Percentiles rank a stretch among this genome's conserved stretches.
These are phyloP conservation scores for Panulirus ornatus DNA, from an alignment of 1,140 invertebrate species.

Conservation along the genomic window DNA sequence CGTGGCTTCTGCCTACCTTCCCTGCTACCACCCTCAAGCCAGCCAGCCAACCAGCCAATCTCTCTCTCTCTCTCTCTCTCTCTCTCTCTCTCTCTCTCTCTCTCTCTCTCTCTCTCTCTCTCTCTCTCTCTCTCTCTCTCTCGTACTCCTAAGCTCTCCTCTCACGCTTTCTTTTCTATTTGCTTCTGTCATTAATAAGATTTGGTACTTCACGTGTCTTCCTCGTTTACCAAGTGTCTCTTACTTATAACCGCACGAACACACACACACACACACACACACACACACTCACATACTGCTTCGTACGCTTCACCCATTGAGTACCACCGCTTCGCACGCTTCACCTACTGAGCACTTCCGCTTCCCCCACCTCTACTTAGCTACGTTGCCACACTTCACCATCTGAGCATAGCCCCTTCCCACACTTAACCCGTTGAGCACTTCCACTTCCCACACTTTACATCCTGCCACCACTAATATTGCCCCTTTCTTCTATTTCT, in stretches of 20 bases:
- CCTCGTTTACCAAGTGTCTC: not conserved
- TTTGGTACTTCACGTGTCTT: not conserved
- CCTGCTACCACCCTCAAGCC: not conserved
- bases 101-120: not conserved
- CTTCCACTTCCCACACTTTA: no score
- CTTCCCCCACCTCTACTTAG: no score
- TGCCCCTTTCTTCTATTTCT: constrained; percentile 20
- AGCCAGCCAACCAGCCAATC: not conserved
- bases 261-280: constrained; percentile 17
- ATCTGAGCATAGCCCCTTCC: no score
- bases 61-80: not conserved
- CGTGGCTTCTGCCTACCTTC: not conserved
- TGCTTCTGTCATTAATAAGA: no score
- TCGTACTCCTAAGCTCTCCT: not conserved
- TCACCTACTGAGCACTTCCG: no score
- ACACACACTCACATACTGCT: not conserved
- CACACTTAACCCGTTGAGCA: no score
- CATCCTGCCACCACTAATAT: no score
- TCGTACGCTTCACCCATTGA: not conserved
- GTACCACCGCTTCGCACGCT: no score
- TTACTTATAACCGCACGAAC: not conserved
- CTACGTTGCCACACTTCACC: no score
- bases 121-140: not conserved
- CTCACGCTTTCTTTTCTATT: not conserved
- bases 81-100: not conserved